These are phyloP conservation scores for Muntiacus muntjak DNA, from an alignment of 2,113 vertebrate species.

Conservation along the genomic window DNA sequence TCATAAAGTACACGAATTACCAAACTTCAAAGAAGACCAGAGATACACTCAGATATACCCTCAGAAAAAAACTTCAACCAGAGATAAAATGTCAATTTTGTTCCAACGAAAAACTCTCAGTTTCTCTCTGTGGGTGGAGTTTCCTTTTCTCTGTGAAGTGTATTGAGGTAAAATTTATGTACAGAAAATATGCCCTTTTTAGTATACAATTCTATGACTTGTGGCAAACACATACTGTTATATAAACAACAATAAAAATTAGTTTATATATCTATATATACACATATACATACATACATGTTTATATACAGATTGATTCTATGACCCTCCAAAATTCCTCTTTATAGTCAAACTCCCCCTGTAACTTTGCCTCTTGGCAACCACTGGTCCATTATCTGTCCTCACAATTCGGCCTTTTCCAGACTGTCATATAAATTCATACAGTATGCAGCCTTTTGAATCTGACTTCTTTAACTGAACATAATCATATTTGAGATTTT, in stretches of 20 bases:
- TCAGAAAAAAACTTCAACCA: neutral
- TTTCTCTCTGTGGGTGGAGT: neutral
- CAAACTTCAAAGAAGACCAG: neutral
- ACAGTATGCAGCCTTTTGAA: neutral
- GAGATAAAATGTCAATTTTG: neutral
- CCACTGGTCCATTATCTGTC: neutral
- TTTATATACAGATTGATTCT: neutral
- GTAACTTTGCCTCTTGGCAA: neutral
- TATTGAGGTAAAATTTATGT: neutral
- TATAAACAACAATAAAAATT: neutral
- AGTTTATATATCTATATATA: neutral
- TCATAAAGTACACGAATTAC: neutral
- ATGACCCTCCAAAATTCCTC: neutral
- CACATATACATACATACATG: neutral
- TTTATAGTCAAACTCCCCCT: neutral
- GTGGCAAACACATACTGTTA: neutral
- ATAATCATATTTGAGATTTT: neutral
- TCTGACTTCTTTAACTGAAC: neutral
- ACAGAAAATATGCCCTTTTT: neutral
- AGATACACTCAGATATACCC: neutral
- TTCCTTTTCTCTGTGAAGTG: conserved; percentile 19
- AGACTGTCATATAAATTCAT: neutral
- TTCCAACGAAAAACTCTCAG: neutral
- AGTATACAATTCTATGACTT: neutral
- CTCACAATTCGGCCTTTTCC: neutral